Base-by-base conservation (phyloP, 2,113 vertebrate species). In the Nothoprocta pentlandii region DNA sequence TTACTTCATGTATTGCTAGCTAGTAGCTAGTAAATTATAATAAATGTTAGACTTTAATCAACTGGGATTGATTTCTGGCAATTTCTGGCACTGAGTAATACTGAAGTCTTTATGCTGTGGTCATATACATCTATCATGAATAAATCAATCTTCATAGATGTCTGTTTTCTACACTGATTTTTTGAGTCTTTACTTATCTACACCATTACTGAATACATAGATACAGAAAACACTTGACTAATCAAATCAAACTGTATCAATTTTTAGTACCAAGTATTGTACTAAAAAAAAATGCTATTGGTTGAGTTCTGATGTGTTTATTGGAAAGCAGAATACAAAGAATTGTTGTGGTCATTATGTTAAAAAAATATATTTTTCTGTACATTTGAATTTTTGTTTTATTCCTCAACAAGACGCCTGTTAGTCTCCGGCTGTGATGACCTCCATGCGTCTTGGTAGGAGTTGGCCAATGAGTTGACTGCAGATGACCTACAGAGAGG, bases 401-500 rank as follows among this genome's bases (percentile, higher is more conserved):
- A 34, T 7, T 51, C 53, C 61, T 61, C 10, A 12, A 64, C 23
- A 61, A 67, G 17, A 13, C 20, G 39, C 14, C 9, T 32, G 51
- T 30, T 16, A 56, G 39, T 14, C 21, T 76, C 16, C 6, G 30
- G 36, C 70, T 28, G 11, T 12, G 23, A 56, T 12, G 23, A 53
- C 42, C 28, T 81, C 64, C 34, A 51, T 1, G 26, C 32, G 22
- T 0, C 3, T 53, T 68, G 58, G 32, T 3, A 7, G 26, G 62
- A 8, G 3, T 3, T 47, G 62, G 32, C 34, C 69, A 89, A 81
- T 12, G 3, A 6, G 2, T 0, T 26, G 61, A 51, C 16, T 26
- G 22, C 1, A 1, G 2, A 10, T n/a, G 28, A 63, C 25, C 28
- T 34, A 2, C 15, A 4, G 2, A 5, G 15, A 81, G 46, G 41